Evolutionary conservation across 2,888 invertebrate genomes (phyloP).

Genomic region (Dendrolimus houi): DNA sequence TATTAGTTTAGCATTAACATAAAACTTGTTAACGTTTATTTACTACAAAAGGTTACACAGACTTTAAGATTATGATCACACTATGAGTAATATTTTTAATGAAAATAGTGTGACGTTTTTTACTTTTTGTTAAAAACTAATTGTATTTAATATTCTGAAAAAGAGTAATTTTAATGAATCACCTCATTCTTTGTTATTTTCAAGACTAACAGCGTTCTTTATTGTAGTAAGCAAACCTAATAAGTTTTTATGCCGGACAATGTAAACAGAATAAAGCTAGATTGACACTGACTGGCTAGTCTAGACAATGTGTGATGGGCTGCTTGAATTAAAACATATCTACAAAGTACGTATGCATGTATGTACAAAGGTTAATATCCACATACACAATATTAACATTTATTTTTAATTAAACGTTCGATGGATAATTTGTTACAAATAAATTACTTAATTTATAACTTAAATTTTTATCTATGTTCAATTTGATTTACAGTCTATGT

Average conservation of each 20-base stretch:
- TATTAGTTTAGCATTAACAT: neutral
- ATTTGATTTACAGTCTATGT: too few species aligned
- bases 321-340: neutral
- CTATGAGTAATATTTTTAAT: neutral
- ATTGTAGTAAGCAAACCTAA: neutral
- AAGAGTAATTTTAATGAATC: neutral
- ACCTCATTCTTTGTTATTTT: neutral
- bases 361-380: too few species aligned
- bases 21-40: neutral
- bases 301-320: constrained; percentile 2
- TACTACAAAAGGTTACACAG: too few species aligned
- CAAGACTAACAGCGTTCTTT: neutral
- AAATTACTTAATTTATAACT: too few species aligned
- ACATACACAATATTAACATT: too few species aligned
- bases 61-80: neutral
- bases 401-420: too few species aligned
- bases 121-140: neutral
- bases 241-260: neutral
- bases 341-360: too few species aligned
- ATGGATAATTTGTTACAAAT: too few species aligned
- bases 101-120: neutral
- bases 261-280: constrained; percentile 6
- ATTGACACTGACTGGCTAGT: neutral
- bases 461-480: too few species aligned
- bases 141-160: neutral